Base-by-base conservation (phyloP, 1,140 invertebrate genomes). In the Drosophila setifemur region DNA sequence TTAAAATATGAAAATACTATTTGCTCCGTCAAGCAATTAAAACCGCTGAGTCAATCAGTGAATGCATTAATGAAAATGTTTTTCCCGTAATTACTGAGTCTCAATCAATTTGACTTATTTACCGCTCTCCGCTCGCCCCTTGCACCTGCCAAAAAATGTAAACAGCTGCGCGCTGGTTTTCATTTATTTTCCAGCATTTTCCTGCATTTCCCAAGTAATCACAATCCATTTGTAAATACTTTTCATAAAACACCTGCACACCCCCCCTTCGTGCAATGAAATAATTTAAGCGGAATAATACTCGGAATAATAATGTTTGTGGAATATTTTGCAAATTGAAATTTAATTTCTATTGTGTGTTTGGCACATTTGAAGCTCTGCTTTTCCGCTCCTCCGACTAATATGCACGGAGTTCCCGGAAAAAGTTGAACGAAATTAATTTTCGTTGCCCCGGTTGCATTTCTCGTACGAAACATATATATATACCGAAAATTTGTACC, bases 361-460 rank as follows among this genome's bases (percentile, higher is more conserved):
- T 1, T 1, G 12, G 31, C 49, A 7, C 66, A 33, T 12, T 33
- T n/a, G n/a, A n/a, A n/a, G n/a, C n/a, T n/a, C n/a, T n/a, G n/a
- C n/a, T n/a, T n/a, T n/a, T n/a, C n/a, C n/a, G n/a, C n/a, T 73
- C 45, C 55, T 72, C 40, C 57, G 57, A 50, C 72, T 90, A 60
- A 66, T 64, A 68, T 88, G 26, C 45, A 40, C 39, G n/a, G n/a
- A n/a, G n/a, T n/a, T n/a, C 33, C 40, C 48, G 18, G 37, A 57
- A 61, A n/a, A 78, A 37, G 61, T 64, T 73, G 55, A 58, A 73
- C 23, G 44, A 63, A 66, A 64, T 48, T 63, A 50, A 61, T 61
- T 58, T 57, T 35, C 48, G 53, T 18, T 54, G 14, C 19, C 42
- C 31, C 44, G 14, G n/a, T n/a, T n/a, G n/a, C 2, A 29, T 29